phyloP scores from a whole-genome alignment of 2,888 invertebrate genomes.

The Petrolisthes cinctipes region DNA sequence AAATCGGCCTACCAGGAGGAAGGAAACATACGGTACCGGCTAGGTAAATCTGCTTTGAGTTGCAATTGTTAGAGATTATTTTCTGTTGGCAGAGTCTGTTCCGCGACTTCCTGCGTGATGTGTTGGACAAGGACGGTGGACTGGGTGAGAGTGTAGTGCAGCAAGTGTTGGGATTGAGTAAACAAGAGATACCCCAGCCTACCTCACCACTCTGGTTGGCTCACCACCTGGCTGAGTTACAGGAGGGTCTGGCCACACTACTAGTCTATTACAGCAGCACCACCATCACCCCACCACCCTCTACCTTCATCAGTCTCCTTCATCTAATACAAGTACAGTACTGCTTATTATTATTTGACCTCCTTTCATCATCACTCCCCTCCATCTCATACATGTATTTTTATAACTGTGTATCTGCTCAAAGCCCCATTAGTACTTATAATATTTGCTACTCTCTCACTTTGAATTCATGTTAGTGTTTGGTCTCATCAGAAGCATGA shows the following conservation, averaged over 20 bases:
- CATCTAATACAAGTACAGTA: conserved; percentile 35
- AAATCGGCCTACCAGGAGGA: neutral
- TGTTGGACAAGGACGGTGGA: conserved; percentile 50
- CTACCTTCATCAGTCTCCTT: conserved; percentile 47
- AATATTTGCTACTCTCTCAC: neutral
- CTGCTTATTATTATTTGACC: neutral
- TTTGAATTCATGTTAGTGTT: neutral
- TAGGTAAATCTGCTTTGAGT: neutral
- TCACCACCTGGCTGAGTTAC: conserved; percentile 52
- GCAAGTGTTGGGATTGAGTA: conserved; percentile 26
- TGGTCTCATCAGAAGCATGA: neutral
- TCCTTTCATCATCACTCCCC: neutral
- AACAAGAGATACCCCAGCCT: conserved; percentile 15
- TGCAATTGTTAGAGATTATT: neutral
- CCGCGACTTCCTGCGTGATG: conserved; percentile 57
- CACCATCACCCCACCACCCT: conserved; percentile 37
- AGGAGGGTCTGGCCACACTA: conserved; percentile 58
- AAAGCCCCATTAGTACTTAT: too few relatives aligned
- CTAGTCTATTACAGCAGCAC: conserved; percentile 64
- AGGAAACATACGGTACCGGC: neutral
- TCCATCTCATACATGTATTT: too few relatives aligned
- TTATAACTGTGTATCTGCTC: too few relatives aligned
- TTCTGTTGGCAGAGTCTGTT: conserved; percentile 52
- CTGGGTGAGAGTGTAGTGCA: conserved; percentile 48
- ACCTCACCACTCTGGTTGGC: conserved; percentile 43